These are phyloP conservation scores for Steinernema carpocapsae DNA, from an alignment of 2,888 invertebrate species.

Conservation along the genomic window DNA sequence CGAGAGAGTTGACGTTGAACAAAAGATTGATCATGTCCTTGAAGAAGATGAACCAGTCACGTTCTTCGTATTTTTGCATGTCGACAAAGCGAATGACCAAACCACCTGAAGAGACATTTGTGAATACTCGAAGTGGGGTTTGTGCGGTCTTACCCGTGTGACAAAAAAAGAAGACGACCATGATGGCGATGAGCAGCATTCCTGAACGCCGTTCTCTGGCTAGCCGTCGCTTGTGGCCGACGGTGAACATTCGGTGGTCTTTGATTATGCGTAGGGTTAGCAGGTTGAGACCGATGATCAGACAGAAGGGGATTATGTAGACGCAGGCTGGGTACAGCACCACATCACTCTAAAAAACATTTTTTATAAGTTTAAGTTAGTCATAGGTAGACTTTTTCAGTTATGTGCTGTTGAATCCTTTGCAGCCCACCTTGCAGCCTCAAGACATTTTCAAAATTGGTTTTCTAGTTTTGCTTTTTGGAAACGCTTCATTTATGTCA, in stretches of 20 bases:
- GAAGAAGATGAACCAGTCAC: constrained; percentile 55
- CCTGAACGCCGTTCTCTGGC: constrained; percentile 60
- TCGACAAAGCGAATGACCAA: constrained; percentile 63
- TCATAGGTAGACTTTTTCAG: neutral
- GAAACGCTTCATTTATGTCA: neutral
- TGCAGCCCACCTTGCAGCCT: too few relatives aligned
- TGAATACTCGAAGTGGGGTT: neutral
- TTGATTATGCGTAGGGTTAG: constrained; percentile 55
- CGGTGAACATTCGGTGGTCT: constrained; percentile 39
- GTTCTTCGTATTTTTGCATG: constrained; percentile 52
- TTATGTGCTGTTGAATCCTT: too few relatives aligned
- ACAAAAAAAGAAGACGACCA: constrained; percentile 65
- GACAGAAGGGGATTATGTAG: constrained; percentile 61
- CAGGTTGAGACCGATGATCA: constrained; percentile 64
- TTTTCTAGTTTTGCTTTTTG: neutral
- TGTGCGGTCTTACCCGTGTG: constrained; percentile 58
- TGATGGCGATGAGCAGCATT: constrained; percentile 65
- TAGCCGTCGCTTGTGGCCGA: constrained; percentile 49
- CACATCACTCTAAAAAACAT: constrained; percentile 57
- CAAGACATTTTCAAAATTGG: neutral
- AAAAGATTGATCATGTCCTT: constrained; percentile 67
- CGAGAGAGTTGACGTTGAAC: constrained; percentile 67
- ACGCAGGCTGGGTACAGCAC: constrained; percentile 63
- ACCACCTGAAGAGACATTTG: constrained; percentile 52
- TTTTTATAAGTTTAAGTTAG: constrained; percentile 35